Percentiles rank a stretch among this genome's conserved stretches.
Conservation (phyloP, 1,140 invertebrate genomes). For the Helicoverpa zea region DNA sequence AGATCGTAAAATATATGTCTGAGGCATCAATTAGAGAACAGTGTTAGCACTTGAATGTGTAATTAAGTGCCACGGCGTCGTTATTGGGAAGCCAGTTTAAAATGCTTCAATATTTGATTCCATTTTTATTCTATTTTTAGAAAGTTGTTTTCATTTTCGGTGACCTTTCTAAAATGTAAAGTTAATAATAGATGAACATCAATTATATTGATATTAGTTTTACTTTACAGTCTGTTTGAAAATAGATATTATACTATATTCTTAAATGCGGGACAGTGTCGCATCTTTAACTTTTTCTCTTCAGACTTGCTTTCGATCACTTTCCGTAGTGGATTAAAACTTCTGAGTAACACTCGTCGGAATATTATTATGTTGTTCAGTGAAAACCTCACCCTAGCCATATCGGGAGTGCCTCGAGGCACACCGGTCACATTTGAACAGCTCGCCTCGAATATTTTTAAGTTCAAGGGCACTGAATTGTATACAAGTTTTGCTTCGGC, state of each 20-base stretch:
- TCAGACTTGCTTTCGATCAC: conserved; percentile 13
- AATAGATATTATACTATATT: too few relatives aligned
- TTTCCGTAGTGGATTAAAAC: conserved; percentile 28
- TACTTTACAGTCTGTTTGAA: too few relatives aligned
- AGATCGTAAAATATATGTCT: conserved; percentile 62
- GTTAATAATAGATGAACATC: too few relatives aligned
- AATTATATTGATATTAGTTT: too few relatives aligned
- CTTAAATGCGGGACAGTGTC: not conserved
- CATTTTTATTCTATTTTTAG: not conserved
- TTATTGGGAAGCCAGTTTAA: conserved; percentile 39
- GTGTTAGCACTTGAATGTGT: conserved; percentile 61
- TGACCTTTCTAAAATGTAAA: not conserved
- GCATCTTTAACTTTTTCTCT: conserved; percentile 7
- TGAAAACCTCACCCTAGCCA: conserved; percentile 52
- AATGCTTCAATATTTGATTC: conserved; percentile 27
- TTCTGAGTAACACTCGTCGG: conserved; percentile 11
- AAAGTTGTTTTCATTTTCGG: not conserved
- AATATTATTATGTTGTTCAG: conserved; percentile 41
- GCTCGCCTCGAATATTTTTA: conserved; percentile 63
- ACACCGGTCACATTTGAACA: conserved; percentile 64
- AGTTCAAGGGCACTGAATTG: conserved; percentile 76
- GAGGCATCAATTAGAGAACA: conserved; percentile 64
- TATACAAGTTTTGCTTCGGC: conserved; percentile 65
- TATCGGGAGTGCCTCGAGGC: conserved; percentile 57
- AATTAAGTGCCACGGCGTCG: conserved; percentile 58